phyloP scores from a whole-genome alignment of 2,888 invertebrate genomes.

The Drosophila mimica region DNA sequence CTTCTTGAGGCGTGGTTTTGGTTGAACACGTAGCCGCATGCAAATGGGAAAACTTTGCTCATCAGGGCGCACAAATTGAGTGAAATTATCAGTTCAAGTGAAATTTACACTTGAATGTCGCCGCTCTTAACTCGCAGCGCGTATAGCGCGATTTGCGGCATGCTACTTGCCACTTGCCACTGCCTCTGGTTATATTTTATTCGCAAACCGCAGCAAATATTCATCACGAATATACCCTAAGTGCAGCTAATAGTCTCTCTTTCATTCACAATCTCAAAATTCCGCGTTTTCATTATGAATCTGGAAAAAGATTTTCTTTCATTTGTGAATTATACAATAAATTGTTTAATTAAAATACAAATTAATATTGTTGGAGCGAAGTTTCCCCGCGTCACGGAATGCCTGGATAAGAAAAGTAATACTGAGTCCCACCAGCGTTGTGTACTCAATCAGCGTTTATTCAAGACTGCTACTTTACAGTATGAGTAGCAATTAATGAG shows the following conservation, averaged over 20 bases:
- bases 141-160: neutral
- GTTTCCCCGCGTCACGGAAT: too few species aligned
- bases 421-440: too few species aligned
- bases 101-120: constrained; percentile 79
- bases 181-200: constrained; percentile 28
- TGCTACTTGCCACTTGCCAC: constrained; percentile 2
- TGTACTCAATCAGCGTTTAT: too few species aligned
- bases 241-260: neutral
- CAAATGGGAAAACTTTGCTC: constrained; percentile 81
- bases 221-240: neutral
- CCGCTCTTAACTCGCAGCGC: constrained; percentile 27
- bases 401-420: too few species aligned
- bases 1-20: constrained; percentile 10
- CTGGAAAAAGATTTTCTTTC: too few species aligned
- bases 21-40: constrained; percentile 74
- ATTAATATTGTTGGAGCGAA: too few species aligned
- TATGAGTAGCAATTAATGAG: too few species aligned
- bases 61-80: constrained; percentile 80
- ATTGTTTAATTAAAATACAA: too few species aligned
- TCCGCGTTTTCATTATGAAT: neutral
- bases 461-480: too few species aligned
- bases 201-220: constrained; percentile 12
- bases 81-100: constrained; percentile 80
- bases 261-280: neutral
- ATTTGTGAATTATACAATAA: too few species aligned